Evolutionary conservation across 1,140 invertebrate genomes (phyloP), one percentile per base, ranked within the genome.

Genomic region (Penaeus chinensis): DNA sequence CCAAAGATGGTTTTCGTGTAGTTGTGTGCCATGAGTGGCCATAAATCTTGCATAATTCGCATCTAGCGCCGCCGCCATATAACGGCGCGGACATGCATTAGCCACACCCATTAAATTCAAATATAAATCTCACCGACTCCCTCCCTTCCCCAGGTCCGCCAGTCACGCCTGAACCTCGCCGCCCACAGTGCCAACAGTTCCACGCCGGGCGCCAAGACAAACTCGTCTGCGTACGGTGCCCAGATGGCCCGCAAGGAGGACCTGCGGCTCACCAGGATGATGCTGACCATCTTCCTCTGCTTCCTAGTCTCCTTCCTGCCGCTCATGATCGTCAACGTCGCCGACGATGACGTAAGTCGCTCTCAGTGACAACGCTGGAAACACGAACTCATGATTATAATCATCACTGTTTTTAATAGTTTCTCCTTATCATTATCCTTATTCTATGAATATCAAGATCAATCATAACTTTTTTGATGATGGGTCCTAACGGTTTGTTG

Each of bases 221-320:
- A 81, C 11, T 13, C 27, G n/a, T 76, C 80, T 32, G n/a, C 69
- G 54, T 87, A 47, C 86, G 81, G n/a, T n/a, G 65, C 42, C 37
- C 74, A 66, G 13, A 71, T 89, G 19, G 71, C 90, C 77, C 84
- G 95, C 93, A 93, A 95, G 88, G 96, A 97, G 90, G 96, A 97
- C 91, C 95, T 95, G 24, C 93, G 96, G 54, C 93, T 98, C 24
- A 97, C 96, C 3, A 95, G 95, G 86, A 94, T 97, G 89, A 97
- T 98, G 95, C 93, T 96, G 62, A 95, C 95, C 19, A 97, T 97
- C 91, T 98, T 98, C 92, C 92, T 96, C 20, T 96, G 95, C 91
- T 97, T 97, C 92, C 92, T 97, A 2, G 92, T 95, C 37, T 97
- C 96, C 91, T 98, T 97, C 92, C 93, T 97, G 82, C 96, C 96